Evolutionary conservation across 2,888 invertebrate genomes (phyloP).

Genomic region (Cephus runcator): DNA sequence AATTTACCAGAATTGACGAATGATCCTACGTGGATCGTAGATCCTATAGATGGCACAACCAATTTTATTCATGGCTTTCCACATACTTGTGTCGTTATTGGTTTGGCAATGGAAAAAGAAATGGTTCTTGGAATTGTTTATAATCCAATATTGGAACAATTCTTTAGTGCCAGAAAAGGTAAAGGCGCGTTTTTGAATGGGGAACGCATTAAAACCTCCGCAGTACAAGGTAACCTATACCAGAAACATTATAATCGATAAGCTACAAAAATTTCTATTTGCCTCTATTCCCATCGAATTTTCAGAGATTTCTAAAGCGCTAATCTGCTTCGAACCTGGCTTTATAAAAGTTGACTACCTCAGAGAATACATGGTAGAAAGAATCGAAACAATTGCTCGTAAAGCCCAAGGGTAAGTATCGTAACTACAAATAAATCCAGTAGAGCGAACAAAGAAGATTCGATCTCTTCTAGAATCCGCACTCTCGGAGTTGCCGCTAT

Average conservation of each 20-base stretch:
- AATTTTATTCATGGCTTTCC: constrained; percentile 84
- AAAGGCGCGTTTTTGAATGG: constrained; percentile 84
- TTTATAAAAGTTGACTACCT: constrained; percentile 55
- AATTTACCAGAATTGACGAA: constrained; percentile 75
- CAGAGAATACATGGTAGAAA: constrained; percentile 51
- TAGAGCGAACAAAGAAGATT: neutral
- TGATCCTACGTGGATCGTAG: constrained; percentile 87
- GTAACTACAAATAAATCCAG: neutral
- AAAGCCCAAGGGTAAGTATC: constrained; percentile 51
- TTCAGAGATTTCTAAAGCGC: constrained; percentile 54
- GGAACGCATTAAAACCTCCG: constrained; percentile 70
- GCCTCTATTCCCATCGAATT: neutral
- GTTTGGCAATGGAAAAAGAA: constrained; percentile 70
- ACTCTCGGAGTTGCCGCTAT: constrained; percentile 81
- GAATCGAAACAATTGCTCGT: constrained; percentile 45
- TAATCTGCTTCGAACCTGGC: constrained; percentile 57
- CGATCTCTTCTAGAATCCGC: constrained; percentile 67
- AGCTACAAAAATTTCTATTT: neutral
- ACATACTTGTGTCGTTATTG: constrained; percentile 78
- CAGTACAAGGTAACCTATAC: constrained; percentile 65
- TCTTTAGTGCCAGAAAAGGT: constrained; percentile 79
- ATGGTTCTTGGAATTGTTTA: constrained; percentile 79
- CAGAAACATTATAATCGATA: neutral
- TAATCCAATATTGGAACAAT: constrained; percentile 78
- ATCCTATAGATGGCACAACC: constrained; percentile 91